These are phyloP conservation scores for Psophia crepitans DNA, from an alignment of 2,113 vertebrate species.

Conservation along the genomic window DNA sequence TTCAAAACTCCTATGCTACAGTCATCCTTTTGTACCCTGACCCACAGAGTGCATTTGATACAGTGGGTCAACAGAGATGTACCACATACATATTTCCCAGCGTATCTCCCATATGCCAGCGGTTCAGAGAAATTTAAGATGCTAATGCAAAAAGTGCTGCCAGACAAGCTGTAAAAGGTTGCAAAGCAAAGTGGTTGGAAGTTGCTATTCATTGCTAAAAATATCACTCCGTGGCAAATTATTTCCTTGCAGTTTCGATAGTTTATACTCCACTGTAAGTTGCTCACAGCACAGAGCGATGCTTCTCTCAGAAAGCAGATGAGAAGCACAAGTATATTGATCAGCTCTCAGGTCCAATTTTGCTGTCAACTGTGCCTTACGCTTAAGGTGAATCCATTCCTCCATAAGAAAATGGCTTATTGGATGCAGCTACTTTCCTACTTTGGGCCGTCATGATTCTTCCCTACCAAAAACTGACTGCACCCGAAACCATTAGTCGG, in stretches of 20 bases:
- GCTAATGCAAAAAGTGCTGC: not conserved
- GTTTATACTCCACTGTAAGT: not conserved
- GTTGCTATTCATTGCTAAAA: not conserved
- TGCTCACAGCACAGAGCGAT: rapidly evolving
- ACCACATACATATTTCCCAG: not conserved
- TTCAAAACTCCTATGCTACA: not conserved
- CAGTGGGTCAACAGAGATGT: not conserved
- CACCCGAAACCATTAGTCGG: not conserved
- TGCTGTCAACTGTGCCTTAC: not conserved
- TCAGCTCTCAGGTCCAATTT: not conserved
- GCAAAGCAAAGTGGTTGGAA: not conserved
- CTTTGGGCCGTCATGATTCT: not conserved
- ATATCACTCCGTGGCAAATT: not conserved
- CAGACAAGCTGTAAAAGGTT: not conserved
- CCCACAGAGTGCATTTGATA: not conserved
- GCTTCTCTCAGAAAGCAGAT: not conserved
- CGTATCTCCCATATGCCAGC: not conserved
- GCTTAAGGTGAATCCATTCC: not conserved
- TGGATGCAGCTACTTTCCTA: not conserved
- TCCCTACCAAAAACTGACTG: not conserved
- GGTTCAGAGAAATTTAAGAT: not conserved
- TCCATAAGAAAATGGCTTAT: not conserved
- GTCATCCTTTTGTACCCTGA: not conserved
- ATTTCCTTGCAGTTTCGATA: not conserved
- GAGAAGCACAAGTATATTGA: not conserved